Conservation (phyloP, 2,113 vertebrate species). For the Vanacampus margaritifer region DNA sequence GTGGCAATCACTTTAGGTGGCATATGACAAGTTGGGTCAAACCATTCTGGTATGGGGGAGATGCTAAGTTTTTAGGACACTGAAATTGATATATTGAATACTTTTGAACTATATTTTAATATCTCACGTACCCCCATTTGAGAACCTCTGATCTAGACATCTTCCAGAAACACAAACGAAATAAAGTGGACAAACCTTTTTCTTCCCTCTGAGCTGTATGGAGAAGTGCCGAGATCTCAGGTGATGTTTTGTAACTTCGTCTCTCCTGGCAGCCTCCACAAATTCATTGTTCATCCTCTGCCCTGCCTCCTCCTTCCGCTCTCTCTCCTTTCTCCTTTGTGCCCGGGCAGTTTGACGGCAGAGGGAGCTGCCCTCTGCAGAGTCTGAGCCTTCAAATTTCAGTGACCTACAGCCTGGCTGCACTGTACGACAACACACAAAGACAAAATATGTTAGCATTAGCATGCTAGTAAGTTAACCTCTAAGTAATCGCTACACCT, state of each 20-base stretch:
- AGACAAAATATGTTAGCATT: background rate
- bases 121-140: too few species aligned
- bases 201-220: conserved; percentile 30
- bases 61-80: too few species aligned
- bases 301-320: conserved; percentile 17
- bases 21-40: too few species aligned
- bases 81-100: too few species aligned
- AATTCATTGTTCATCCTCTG: conserved; percentile 13
- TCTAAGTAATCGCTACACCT: background rate
- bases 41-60: too few species aligned
- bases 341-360: conserved; percentile 12
- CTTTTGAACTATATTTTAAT: too few species aligned
- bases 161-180: background rate
- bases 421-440: conserved; percentile 17
- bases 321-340: conserved; percentile 29
- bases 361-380: conserved; percentile 8
- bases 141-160: too few species aligned
- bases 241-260: conserved; percentile 22
- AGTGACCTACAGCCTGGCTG: conserved; percentile 7
- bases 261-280: background rate
- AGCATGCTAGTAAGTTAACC: background rate
- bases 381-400: conserved; percentile 5
- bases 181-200: conserved; percentile 23
- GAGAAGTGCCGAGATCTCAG: conserved; percentile 42
- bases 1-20: too few species aligned